phyloP scores from a whole-genome alignment of 2,797 vertebrate species.

The Paguma larvata region DNA sequence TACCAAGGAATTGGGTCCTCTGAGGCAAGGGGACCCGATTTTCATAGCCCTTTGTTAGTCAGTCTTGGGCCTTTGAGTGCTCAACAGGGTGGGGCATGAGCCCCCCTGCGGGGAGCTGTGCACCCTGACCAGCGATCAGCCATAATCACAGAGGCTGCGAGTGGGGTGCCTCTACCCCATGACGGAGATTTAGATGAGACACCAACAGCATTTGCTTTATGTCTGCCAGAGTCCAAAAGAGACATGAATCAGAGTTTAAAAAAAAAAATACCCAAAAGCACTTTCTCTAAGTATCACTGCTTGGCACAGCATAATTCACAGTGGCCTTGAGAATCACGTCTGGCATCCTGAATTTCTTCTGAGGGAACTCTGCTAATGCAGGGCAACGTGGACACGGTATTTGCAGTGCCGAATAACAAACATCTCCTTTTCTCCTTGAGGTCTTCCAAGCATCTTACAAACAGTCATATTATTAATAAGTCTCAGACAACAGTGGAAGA shows the following conservation, averaged over 20 bases:
- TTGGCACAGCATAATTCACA: not conserved
- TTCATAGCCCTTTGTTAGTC: not conserved
- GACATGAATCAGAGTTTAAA: not conserved
- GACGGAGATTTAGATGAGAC: not conserved
- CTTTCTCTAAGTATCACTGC: not conserved
- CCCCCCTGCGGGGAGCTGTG: not conserved
- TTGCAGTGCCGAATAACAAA: not conserved
- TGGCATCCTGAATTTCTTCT: slow-evolving; percentile 12
- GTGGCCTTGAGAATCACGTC: slow-evolving; percentile 49
- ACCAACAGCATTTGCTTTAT: not conserved
- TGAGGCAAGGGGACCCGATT: not conserved
- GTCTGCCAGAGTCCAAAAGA: not conserved
- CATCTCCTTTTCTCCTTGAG: slow-evolving; percentile 56
- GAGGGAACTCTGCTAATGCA: slow-evolving; percentile 25
- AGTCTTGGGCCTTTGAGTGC: not conserved
- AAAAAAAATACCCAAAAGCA: not conserved
- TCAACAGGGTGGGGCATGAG: not conserved
- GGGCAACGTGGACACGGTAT: not conserved
- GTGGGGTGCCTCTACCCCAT: rapidly evolving
- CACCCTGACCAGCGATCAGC: not conserved
- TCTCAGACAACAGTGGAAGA: slow-evolving; percentile 50
- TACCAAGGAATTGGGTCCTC: not conserved
- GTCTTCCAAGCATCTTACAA: slow-evolving; percentile 1
- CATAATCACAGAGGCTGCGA: not conserved
- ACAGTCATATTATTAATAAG: slow-evolving; percentile 46